These are phyloP conservation scores for Nixonia krombeini DNA, from an alignment of 1,140 invertebrate genomes.

Conservation along the genomic window DNA sequence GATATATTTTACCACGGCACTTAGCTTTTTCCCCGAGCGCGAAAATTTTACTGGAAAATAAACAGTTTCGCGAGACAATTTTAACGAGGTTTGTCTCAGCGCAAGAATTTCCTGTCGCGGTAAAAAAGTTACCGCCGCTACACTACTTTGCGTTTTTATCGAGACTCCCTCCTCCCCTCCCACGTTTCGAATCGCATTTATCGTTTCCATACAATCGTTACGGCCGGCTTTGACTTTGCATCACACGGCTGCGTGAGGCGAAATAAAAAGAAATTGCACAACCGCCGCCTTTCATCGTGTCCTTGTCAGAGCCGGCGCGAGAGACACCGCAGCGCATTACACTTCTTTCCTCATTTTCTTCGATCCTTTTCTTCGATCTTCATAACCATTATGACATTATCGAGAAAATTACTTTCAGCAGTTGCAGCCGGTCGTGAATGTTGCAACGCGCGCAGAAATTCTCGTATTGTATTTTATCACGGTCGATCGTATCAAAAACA, in stretches of 20 bases:
- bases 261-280: not conserved
- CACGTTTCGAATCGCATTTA: too few species aligned
- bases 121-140: too few species aligned
- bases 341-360: conserved; percentile 2
- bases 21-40: too few species aligned
- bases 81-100: too few species aligned
- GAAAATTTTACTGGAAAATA: too few species aligned
- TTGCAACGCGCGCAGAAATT: conserved; percentile 1
- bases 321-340: too few species aligned
- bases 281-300: not conserved
- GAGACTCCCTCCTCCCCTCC: too few species aligned
- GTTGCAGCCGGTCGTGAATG: not conserved
- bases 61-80: too few species aligned
- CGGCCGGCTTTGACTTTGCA: not conserved
- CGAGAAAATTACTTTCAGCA: conserved; percentile 5
- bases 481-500: conserved; percentile 6
- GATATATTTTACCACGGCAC: too few species aligned
- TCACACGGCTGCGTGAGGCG: not conserved
- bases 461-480: conserved; percentile 1
- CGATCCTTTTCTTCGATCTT: conserved; percentile 2
- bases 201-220: not conserved
- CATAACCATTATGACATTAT: conserved; percentile 12
- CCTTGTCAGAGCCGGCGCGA: not conserved
- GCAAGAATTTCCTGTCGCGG: too few species aligned
- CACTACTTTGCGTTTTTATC: too few species aligned